These are phyloP conservation scores for Thamnophis elegans DNA, from an alignment of 2,797 vertebrate genomes.

Conservation along the genomic window DNA sequence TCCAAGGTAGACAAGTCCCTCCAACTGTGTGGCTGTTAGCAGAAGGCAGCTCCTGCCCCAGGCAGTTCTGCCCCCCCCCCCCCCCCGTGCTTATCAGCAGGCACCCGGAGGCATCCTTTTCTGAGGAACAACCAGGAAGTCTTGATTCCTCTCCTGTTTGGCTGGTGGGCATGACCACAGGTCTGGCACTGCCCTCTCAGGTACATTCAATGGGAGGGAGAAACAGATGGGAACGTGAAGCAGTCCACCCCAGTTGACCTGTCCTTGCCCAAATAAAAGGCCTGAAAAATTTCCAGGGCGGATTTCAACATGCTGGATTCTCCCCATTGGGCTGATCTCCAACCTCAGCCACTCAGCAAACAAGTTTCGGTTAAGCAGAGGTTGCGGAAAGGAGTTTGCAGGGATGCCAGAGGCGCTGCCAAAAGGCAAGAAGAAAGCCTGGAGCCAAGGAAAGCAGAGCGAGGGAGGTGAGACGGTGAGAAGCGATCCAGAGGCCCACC, in stretches of 20 bases:
- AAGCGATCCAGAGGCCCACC: not conserved
- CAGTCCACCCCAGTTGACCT: not conserved
- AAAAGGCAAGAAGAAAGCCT: not conserved
- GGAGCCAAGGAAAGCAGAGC: not conserved
- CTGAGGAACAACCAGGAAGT: not conserved
- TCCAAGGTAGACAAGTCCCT: not conserved
- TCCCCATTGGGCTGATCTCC: not conserved
- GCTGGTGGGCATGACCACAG: not conserved
- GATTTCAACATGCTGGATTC: not conserved
- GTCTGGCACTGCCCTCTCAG: not conserved
- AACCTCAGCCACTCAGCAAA: not conserved
- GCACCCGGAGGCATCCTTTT: not conserved
- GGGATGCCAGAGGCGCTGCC: not conserved
- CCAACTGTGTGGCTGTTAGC: accelerated
- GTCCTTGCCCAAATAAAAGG: accelerated
- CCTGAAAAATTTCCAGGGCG: not conserved
- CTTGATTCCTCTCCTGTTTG: not conserved
- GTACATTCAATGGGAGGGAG: not conserved
- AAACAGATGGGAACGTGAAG: not conserved
- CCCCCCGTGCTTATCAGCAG: not conserved
- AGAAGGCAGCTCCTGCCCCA: not conserved
- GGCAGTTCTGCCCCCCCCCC: not conserved
- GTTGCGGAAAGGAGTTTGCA: slow-evolving; percentile 7
- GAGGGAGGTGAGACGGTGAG: not conserved
- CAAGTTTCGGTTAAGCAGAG: not conserved